A percentile compares a stretch with the other conserved stretches of the same genome.
These are phyloP conservation scores for Morone chrysops DNA, from an alignment of 2,113 vertebrate species.

Conservation along the genomic window DNA sequence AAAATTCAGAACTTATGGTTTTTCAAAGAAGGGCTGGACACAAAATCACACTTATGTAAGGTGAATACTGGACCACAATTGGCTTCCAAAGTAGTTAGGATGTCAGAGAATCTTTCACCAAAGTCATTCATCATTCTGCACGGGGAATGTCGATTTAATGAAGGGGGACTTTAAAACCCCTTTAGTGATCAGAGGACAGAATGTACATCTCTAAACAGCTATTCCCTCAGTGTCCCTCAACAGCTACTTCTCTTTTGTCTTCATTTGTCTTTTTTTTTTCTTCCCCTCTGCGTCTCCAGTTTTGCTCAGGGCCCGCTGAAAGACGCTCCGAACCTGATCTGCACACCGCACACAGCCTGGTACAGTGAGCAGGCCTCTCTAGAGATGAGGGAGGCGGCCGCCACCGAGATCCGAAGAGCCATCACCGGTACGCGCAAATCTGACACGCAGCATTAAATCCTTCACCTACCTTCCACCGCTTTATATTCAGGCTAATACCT, in stretches of 20 bases:
- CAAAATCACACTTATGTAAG: too few species aligned
- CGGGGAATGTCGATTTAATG: too few species aligned
- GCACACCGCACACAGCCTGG: conserved; percentile 98
- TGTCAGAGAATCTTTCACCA: too few species aligned
- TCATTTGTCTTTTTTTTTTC: background rate
- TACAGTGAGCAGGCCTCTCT: conserved; percentile 98
- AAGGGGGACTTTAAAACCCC: background rate
- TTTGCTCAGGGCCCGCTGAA: conserved; percentile 96
- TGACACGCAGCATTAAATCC: background rate
- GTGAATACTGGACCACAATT: too few species aligned
- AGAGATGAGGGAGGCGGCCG: conserved; percentile 98
- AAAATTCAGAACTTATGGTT: too few species aligned
- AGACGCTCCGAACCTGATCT: conserved; percentile 97
- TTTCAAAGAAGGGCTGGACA: too few species aligned
- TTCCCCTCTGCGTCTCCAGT: conserved; percentile 73
- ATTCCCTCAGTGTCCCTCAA: background rate
- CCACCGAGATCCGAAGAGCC: conserved; percentile 95
- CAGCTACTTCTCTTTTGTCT: background rate
- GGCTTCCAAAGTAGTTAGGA: too few species aligned
- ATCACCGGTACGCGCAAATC: conserved; percentile 89
- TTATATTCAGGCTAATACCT: too few species aligned
- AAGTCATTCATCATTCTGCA: background rate
- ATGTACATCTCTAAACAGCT: background rate
- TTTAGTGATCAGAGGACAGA: too few species aligned
- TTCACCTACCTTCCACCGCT: background rate